A percentile compares a stretch with the other conserved stretches of the same genome.
Evolutionary conservation across 1,140 invertebrate genomes (phyloP).

Genomic region (Pectinophora gossypiella): DNA sequence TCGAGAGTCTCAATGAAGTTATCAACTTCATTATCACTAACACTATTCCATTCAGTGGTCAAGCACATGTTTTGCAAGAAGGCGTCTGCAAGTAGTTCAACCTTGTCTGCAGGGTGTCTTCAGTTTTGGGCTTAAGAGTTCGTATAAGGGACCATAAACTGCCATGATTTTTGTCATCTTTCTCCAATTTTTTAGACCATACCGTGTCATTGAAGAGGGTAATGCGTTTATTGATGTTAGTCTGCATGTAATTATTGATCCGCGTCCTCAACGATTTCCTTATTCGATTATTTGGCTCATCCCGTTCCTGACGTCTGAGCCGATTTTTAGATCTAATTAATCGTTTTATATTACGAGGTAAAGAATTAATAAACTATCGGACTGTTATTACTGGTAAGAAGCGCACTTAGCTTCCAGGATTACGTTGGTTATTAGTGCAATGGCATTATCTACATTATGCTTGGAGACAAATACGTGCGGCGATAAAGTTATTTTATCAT

Average conservation of each 20-base stretch:
- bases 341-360: background rate
- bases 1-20: background rate
- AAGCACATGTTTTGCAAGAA: background rate
- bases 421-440: background rate
- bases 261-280: background rate
- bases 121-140: background rate
- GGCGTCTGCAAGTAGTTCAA: background rate
- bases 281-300: background rate
- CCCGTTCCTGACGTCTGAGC: background rate
- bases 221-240: background rate
- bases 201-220: background rate
- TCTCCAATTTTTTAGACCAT: background rate
- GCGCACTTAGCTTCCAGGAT: background rate
- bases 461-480: background rate
- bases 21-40: background rate
- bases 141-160: background rate
- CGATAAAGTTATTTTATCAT: background rate
- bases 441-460: background rate
- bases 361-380: background rate
- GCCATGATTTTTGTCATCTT: background rate
- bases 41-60: background rate
- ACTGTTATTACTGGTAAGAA: background rate
- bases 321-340: background rate
- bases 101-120: background rate
- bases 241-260: background rate